A percentile compares a stretch with the other conserved stretches of the same genome.
phyloP scores from a whole-genome alignment of 64 coral and sea anemone species.

The Platygyra sinensis region DNA sequence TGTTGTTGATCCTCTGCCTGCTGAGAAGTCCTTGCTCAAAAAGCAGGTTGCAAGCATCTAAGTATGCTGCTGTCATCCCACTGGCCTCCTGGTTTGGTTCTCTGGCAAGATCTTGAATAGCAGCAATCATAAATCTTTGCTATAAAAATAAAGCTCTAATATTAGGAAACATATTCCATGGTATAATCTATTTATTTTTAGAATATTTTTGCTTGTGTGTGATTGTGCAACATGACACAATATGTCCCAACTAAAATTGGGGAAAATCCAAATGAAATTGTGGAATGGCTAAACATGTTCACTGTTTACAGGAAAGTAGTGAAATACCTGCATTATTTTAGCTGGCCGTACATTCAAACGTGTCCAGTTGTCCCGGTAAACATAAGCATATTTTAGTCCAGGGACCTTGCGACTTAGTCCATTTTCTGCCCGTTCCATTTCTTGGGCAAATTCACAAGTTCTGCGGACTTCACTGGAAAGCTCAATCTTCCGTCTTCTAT shows the following conservation, averaged over 20 bases:
- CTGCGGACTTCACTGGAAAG: too few species aligned
- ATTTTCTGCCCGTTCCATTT: too few species aligned
- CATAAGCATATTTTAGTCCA: too few species aligned
- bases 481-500: too few species aligned
- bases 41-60: slow-evolving; percentile 25
- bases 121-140: slow-evolving; percentile 20
- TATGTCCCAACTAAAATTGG: not conserved
- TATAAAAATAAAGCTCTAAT: slow-evolving; percentile 16
- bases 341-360: too few species aligned
- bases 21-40: slow-evolving; percentile 37
- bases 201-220: not conserved
- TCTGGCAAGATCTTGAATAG: not conserved
- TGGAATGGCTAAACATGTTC: not conserved
- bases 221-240: slow-evolving; percentile 1
- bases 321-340: too few species aligned
- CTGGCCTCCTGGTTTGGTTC: slow-evolving; percentile 13
- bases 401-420: too few species aligned
- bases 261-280: not conserved
- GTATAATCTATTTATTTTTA: not conserved
- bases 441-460: too few species aligned
- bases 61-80: slow-evolving; percentile 14
- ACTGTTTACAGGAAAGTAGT: not conserved
- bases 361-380: too few species aligned
- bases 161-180: slow-evolving; percentile 6
- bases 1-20: slow-evolving; percentile 21